These are phyloP conservation scores for Chymomyza caudatula DNA, from an alignment of 2,888 invertebrate species.

Conservation along the genomic window DNA sequence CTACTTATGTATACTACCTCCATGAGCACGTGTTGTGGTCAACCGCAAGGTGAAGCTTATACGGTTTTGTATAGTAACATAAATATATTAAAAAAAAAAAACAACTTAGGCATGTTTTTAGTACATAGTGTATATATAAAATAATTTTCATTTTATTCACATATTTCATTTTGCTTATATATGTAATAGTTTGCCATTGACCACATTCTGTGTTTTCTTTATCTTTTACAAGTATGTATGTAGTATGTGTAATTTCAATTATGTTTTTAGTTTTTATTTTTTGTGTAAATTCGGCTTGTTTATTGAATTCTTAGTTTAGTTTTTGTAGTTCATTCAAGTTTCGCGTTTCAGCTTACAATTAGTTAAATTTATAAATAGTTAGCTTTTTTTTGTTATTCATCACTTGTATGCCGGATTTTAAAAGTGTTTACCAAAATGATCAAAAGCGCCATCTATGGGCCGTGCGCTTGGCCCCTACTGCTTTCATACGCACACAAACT, in stretches of 20 bases:
- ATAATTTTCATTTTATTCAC: conserved; percentile 11
- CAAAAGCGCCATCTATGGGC: not conserved
- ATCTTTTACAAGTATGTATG: conserved; percentile 3
- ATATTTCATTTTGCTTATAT: conserved; percentile 46
- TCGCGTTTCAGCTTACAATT: not conserved
- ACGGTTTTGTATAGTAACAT: no score
- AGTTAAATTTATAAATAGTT: not conserved
- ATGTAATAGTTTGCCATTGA: conserved; percentile 65
- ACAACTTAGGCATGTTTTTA: conserved; percentile 14
- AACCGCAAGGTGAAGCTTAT: conserved; percentile 19
- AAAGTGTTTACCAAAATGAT: not conserved
- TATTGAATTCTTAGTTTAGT: not conserved
- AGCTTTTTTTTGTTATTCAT: not conserved
- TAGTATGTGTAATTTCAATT: no score
- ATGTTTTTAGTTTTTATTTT: conserved; percentile 5
- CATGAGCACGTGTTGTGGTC: conserved; percentile 24
- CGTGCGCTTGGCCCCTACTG: no score
- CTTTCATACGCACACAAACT: no score
- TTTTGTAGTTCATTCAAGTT: not conserved
- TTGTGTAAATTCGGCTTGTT: conserved; percentile 55
- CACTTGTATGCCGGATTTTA: not conserved
- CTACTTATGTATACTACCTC: not conserved
- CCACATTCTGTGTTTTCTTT: conserved; percentile 31
- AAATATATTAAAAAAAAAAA: not conserved
- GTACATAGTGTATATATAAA: conserved; percentile 25